Evolutionary conservation across 2,797 vertebrate genomes (phyloP).

Genomic region (Apogon talboti): DNA sequence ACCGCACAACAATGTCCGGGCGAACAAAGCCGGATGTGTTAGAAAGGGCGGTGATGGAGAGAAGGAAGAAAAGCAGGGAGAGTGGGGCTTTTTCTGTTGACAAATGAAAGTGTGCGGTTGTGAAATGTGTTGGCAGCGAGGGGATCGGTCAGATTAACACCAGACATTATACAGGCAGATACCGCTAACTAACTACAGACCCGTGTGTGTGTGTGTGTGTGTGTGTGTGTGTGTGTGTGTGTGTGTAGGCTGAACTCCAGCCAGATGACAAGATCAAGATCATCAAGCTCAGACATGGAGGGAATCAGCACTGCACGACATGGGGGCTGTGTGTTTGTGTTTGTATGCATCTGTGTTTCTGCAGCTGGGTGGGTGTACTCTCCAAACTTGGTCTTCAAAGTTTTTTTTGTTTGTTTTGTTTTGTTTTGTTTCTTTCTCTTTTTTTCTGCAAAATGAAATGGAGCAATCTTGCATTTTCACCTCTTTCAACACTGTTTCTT

Average conservation of each 20-base stretch:
- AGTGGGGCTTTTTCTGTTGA: conserved; percentile 15
- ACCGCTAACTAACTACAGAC: conserved; percentile 30
- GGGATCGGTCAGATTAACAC: conserved; percentile 39
- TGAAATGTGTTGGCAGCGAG: conserved; percentile 31
- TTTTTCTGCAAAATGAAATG: neutral
- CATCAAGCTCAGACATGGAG: conserved; percentile 15
- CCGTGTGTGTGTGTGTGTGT: conserved; percentile 10
- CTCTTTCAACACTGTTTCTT: neutral
- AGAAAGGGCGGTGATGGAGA: conserved; percentile 9
- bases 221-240: conserved; percentile 29
- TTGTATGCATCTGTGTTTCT: neutral
- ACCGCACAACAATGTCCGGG: conserved; percentile 17
- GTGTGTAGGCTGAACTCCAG: conserved; percentile 10
- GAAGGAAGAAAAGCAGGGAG: neutral
- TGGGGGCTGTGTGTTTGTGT: neutral
- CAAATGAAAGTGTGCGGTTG: conserved; percentile 23
- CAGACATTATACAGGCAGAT: conserved; percentile 24
- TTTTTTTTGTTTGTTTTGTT: too few relatives aligned
- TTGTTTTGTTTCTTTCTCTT: too few relatives aligned
- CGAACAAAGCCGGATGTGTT: conserved; percentile 21
- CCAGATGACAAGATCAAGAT: conserved; percentile 29
- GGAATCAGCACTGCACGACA: neutral
- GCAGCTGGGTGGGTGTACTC: neutral
- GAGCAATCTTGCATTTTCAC: neutral
- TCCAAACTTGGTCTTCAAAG: neutral